Percentiles rank a stretch among this genome's conserved stretches.
phyloP scores from a whole-genome alignment of 2,888 invertebrate genomes.

The Lottia gigantea region DNA sequence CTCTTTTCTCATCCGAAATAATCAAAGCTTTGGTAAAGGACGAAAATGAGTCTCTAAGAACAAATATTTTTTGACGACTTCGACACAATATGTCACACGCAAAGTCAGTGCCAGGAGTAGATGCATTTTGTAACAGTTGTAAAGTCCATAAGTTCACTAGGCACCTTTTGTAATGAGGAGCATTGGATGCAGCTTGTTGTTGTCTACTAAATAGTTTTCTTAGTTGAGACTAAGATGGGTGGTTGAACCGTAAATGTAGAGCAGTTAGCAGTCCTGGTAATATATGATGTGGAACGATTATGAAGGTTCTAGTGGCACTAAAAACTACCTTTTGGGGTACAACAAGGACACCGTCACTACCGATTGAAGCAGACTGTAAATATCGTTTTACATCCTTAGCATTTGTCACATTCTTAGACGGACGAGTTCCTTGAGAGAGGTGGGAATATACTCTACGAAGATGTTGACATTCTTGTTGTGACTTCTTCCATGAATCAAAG shows the following conservation, averaged over 20 bases:
- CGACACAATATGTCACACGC: background rate
- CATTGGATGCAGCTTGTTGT: background rate
- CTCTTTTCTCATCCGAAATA: too few species aligned
- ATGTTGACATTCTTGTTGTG: constrained; percentile 11
- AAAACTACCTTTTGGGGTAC: background rate
- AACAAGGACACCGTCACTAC: background rate
- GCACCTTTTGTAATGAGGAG: background rate
- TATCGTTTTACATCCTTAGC: constrained; percentile 7
- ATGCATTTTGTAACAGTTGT: background rate
- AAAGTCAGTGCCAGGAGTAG: background rate
- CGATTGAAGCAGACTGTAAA: background rate
- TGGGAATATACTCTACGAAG: background rate
- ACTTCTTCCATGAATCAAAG: background rate
- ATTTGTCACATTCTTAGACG: constrained; percentile 4
- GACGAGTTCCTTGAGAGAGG: constrained; percentile 12
- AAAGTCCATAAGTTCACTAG: background rate
- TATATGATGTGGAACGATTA: background rate
- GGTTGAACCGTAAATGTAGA: constrained; percentile 7
- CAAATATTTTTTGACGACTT: background rate
- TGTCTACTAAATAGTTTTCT: background rate
- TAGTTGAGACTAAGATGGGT: background rate
- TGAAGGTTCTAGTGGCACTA: background rate
- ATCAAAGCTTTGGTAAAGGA: background rate
- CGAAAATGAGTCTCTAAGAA: background rate
- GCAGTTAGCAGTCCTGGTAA: background rate